Evolutionary conservation across 2,888 invertebrate species (phyloP), one percentile per base, ranked within the genome.

Genomic region (Cataglyphis altisquamis): DNA sequence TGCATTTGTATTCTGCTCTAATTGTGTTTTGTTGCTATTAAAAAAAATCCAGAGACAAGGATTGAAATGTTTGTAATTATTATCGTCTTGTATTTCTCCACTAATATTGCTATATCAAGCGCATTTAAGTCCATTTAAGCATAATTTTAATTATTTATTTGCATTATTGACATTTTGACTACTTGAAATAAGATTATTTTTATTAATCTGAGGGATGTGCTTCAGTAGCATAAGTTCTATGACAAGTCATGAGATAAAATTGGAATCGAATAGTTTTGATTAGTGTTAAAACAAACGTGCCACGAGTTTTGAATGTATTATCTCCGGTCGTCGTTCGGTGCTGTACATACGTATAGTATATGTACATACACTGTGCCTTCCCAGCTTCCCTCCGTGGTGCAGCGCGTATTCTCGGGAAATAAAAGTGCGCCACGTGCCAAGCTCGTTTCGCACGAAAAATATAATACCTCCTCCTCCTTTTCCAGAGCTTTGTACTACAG

Each of bases 351-450:
- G 78, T 83, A 72, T 68, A 64, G 68, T 85, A 63, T 81, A 84
- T 90, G 89, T 87, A 89, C 89, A 91, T 91, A 91, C 90, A 91
- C 88, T 89, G 92, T 93, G 93, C 93, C 93, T 92, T 81, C 92
- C 90, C 90, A 90, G 90, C 91, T 90, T 93, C 91, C 89, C 86
- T 89, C 87, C 86, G 88, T 88, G 90, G 88, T 89, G 88, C 90
- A 91, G 67, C 36, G 73, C 87, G 86, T 83, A 52, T 60, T 77
- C 73, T 48, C 52, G 52, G 74, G 55, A 52, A 70, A 48, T 29
- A 77, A 82, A 75, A 84, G 62, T 62, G 83, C 70, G 87, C 84
- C 82, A 84, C 82, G 87, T 84, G 86, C 85, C 87, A 85, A 86
- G 82, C 74, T 84, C 77, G 84, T 87, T 85, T 82, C 78, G 89